Percentiles rank a stretch among this genome's conserved stretches.
Evolutionary conservation across 2,113 vertebrate genomes (phyloP).

Genomic region (Archilochus colubris): DNA sequence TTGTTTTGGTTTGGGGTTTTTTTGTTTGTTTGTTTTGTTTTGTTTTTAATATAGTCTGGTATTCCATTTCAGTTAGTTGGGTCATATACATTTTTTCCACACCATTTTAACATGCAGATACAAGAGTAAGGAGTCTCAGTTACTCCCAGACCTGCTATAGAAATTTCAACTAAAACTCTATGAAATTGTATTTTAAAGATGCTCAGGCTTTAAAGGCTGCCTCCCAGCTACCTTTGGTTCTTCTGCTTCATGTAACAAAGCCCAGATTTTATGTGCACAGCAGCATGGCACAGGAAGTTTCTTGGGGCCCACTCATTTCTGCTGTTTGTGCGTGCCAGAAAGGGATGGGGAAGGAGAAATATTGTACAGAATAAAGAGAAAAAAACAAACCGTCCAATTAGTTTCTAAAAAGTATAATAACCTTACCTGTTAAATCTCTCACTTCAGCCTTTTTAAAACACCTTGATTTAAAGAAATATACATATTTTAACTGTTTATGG

Average conservation of each 20-base stretch:
- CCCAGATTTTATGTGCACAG: background rate
- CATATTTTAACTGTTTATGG: background rate
- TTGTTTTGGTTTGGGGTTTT: no score
- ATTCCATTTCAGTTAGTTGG: background rate
- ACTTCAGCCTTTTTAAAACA: background rate
- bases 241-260: background rate
- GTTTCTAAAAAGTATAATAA: background rate
- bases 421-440: background rate
- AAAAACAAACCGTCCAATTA: background rate
- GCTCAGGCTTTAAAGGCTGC: background rate
- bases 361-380: background rate
- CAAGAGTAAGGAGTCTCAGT: background rate
- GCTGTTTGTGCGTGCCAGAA: background rate
- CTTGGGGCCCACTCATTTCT: background rate
- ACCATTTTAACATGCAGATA: background rate
- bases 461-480: background rate
- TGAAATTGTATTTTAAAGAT: conserved; percentile 4
- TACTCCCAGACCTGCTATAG: background rate
- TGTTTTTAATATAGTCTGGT: background rate
- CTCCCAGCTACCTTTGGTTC: background rate
- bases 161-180: background rate
- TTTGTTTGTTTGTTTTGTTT: background rate
- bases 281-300: background rate
- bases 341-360: background rate
- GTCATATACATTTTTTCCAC: background rate